phyloP scores from a whole-genome alignment of 2,888 invertebrate genomes.

The Argynnis bischoffii region DNA sequence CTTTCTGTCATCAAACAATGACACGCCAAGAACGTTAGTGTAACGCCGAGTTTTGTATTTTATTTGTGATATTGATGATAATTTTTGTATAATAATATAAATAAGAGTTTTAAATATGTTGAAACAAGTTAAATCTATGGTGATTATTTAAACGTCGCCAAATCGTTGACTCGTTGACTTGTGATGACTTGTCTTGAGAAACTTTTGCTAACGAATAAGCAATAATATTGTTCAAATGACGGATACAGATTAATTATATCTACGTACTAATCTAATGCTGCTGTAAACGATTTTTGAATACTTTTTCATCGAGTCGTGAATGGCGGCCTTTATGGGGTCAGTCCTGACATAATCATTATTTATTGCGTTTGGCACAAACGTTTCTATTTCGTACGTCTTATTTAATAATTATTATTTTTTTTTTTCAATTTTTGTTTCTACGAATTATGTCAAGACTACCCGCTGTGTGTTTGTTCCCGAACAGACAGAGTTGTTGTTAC shows the following conservation, averaged over 20 bases:
- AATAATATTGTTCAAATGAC: conserved; percentile 28
- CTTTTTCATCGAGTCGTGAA: background rate
- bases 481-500: conserved; percentile 66
- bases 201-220: conserved; percentile 22
- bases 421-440: conserved; percentile 18
- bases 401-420: conserved; percentile 21
- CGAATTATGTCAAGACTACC: conserved; percentile 14
- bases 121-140: conserved; percentile 71
- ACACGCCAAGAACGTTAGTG: conserved; percentile 14
- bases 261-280: conserved; percentile 10
- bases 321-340: background rate
- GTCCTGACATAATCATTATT: conserved; percentile 31
- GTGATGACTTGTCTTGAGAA: background rate
- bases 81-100: conserved; percentile 67
- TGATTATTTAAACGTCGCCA: conserved; percentile 61
- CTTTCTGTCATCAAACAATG: background rate
- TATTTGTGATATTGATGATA: conserved; percentile 79
- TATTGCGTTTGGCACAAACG: conserved; percentile 34
- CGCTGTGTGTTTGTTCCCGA: conserved; percentile 22
- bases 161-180: conserved; percentile 50
- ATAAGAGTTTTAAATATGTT: conserved; percentile 75
- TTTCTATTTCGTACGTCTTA: conserved; percentile 15
- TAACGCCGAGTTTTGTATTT: conserved; percentile 49
- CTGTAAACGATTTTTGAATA: conserved; percentile 1
- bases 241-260: conserved; percentile 12